phyloP scores from a whole-genome alignment of 2,113 vertebrate species.

The Corythaixoides concolor region DNA sequence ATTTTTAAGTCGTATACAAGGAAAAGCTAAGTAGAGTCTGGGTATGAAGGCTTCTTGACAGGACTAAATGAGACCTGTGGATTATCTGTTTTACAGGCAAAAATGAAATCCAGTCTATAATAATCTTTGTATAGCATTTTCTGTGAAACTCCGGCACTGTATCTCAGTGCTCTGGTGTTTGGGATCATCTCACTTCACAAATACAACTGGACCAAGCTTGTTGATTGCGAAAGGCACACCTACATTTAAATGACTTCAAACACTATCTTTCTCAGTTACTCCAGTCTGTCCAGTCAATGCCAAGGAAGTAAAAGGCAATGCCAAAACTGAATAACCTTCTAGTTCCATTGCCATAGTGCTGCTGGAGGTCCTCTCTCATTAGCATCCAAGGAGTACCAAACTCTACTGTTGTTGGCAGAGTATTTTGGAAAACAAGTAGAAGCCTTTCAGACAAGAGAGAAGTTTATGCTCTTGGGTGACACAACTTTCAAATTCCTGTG shows the following conservation, averaged over 20 bases:
- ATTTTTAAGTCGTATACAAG: neutral
- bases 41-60: neutral
- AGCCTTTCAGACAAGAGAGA: neutral
- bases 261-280: neutral
- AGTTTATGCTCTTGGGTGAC: neutral
- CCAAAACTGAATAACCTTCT: neutral
- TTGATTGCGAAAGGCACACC: neutral
- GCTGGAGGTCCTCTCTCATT: neutral
- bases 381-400: neutral
- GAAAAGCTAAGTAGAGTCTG: neutral
- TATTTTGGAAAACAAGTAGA: neutral
- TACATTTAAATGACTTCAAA: neutral
- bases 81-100: neutral
- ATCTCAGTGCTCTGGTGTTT: neutral
- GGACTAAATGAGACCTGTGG: neutral
- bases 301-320: neutral
- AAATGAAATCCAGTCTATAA: neutral
- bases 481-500: neutral
- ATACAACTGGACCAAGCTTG: neutral
- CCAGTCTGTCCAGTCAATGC: neutral
- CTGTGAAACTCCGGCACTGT: neutral
- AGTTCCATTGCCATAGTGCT: neutral
- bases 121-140: neutral
- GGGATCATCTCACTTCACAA: neutral
- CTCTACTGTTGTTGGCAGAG: accelerated